Conservation (phyloP, 2,797 vertebrate species). For the Dallia pectoralis region DNA sequence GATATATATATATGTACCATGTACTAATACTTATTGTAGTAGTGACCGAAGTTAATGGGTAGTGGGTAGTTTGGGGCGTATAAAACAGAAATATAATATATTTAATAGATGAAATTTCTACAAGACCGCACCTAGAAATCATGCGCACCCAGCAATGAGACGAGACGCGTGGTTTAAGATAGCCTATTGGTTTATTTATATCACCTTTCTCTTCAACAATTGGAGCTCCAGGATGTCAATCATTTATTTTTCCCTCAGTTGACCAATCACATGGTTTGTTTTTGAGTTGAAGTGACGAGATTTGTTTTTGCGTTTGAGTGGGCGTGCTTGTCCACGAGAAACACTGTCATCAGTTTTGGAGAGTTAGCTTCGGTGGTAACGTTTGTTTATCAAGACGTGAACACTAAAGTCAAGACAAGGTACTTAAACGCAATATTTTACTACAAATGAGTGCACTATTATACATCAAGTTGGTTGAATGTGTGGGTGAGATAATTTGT, state of each 20-base stretch:
- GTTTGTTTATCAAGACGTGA: background rate
- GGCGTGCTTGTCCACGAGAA: slow-evolving; percentile 55
- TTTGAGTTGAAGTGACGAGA: slow-evolving; percentile 67
- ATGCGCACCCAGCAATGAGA: background rate
- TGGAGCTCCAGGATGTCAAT: slow-evolving; percentile 46
- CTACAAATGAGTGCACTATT: background rate
- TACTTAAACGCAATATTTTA: background rate
- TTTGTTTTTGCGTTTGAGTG: slow-evolving; percentile 75
- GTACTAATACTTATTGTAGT: background rate
- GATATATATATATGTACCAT: background rate
- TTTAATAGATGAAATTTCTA: no score
- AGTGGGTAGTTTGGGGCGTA: background rate
- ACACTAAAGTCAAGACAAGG: background rate
- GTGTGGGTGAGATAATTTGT: background rate
- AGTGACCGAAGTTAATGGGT: background rate
- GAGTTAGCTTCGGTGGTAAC: background rate
- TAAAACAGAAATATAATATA: no score
- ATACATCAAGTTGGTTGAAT: background rate
- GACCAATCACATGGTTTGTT: slow-evolving; percentile 74
- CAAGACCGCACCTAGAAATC: background rate
- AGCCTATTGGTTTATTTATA: slow-evolving; percentile 55
- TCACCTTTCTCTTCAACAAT: slow-evolving; percentile 15
- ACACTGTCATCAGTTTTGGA: slow-evolving; percentile 41
- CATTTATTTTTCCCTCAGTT: slow-evolving; percentile 28
- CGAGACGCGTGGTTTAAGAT: slow-evolving; percentile 42